Evolutionary conservation across 1,140 invertebrate genomes (phyloP).

Genomic region (Drosophila orena): DNA sequence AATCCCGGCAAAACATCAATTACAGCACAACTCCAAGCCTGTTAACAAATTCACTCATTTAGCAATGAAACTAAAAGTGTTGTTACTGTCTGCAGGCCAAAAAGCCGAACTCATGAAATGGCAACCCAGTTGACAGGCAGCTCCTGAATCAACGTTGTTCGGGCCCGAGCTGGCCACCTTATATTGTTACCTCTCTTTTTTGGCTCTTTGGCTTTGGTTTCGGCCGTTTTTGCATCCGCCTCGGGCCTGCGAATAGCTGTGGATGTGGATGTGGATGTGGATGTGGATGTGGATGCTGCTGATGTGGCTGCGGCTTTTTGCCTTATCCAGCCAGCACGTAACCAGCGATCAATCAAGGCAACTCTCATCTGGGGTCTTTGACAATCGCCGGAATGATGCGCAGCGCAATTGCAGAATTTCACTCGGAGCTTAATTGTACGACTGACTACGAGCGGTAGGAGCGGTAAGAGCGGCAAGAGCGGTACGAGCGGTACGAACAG

Average conservation of each 20-base stretch:
- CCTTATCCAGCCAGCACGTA: conserved; percentile 70
- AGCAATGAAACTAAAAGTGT: conserved; percentile 81
- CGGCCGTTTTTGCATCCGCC: conserved; percentile 64
- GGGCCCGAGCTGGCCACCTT: conserved; percentile 37
- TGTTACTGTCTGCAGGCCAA: conserved; percentile 64
- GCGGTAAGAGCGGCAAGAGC: conserved; percentile 29
- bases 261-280: conserved; percentile 21
- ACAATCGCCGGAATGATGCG: conserved; percentile 71
- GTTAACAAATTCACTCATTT: conserved; percentile 81
- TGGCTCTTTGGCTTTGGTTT: not conserved
- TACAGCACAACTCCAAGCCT: conserved; percentile 37
- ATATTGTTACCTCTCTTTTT: conserved; percentile 5
- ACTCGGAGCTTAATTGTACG: conserved; percentile 74
- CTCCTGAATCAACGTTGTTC: conserved; percentile 61
- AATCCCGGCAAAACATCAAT: conserved; percentile 47
- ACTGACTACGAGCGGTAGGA: too few species aligned
- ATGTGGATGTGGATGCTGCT: conserved; percentile 18
- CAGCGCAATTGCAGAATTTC: conserved; percentile 78
- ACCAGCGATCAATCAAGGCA: conserved; percentile 76
- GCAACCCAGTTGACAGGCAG: conserved; percentile 74
- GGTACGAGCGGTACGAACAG: not conserved
- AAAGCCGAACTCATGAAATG: conserved; percentile 54
- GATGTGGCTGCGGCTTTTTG: conserved; percentile 22
- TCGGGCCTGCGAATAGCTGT: conserved; percentile 34
- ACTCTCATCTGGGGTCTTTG: conserved; percentile 61